Conservation (phyloP, 1,140 invertebrate species). For the Macrobrachium rosenbergii region DNA sequence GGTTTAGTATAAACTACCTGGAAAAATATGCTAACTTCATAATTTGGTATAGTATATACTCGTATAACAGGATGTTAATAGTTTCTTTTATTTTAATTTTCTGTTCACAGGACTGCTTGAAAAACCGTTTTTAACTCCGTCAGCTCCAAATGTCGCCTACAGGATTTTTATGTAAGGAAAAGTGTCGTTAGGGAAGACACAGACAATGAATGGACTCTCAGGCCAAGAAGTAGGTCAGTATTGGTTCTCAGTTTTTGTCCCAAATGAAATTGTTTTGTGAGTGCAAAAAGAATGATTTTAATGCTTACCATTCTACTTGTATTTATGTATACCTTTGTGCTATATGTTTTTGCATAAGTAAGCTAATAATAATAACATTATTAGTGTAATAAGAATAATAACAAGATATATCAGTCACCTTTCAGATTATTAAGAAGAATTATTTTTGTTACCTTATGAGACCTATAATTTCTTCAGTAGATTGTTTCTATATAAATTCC, state of each 20-base stretch:
- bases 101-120: conserved; percentile 49
- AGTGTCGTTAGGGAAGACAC: conserved; percentile 54
- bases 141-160: conserved; percentile 55
- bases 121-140: conserved; percentile 54
- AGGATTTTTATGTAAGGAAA: conserved; percentile 59
- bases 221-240: too few species aligned
- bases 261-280: too few species aligned
- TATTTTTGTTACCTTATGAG: too few species aligned
- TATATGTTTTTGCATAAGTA: too few species aligned
- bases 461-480: too few species aligned
- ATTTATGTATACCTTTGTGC: not conserved
- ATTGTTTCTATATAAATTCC: too few species aligned
- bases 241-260: not conserved
- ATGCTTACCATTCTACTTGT: not conserved
- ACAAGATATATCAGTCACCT: too few species aligned
- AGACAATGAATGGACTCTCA: conserved; percentile 55
- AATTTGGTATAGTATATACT: not conserved
- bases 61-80: not conserved
- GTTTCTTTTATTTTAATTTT: not conserved
- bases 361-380: too few species aligned
- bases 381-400: too few species aligned
- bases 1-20: not conserved
- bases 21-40: too few species aligned
- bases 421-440: too few species aligned
- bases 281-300: too few species aligned